These are phyloP conservation scores for Bungarus multicinctus DNA, from an alignment of 2,113 vertebrate species.

Conservation along the genomic window DNA sequence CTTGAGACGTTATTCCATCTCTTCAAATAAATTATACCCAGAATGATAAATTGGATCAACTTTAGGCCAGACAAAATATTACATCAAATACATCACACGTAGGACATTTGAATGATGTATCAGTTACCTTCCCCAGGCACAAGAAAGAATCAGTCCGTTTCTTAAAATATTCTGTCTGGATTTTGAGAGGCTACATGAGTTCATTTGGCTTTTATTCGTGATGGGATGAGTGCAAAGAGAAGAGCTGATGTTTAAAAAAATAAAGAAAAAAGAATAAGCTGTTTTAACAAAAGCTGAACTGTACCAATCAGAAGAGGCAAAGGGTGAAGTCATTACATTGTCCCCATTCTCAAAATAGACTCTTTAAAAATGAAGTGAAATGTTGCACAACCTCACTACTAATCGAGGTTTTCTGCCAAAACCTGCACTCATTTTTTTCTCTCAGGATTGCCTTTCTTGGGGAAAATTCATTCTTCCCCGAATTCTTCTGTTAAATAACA, in stretches of 20 bases:
- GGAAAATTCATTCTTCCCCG: not conserved
- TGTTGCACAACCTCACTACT: not conserved
- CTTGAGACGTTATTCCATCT: conserved; percentile 19
- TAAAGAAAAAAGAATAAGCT: conserved; percentile 40
- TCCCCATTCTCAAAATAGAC: conserved; percentile 30
- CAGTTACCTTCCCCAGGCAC: conserved; percentile 52
- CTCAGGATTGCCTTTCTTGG: not conserved
- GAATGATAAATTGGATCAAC: conserved; percentile 45
- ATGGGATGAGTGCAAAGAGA: conserved; percentile 7
- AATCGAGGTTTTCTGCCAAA: not conserved
- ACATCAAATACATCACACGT: conserved; percentile 51
- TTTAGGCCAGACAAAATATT: conserved; percentile 54
- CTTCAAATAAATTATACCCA: conserved; percentile 17
- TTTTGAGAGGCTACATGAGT: conserved; percentile 52
- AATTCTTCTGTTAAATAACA: not conserved
- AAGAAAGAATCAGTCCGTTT: conserved; percentile 54
- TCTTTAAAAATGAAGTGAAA: not conserved
- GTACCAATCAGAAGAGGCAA: not conserved
- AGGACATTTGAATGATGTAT: conserved; percentile 52
- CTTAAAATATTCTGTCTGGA: conserved; percentile 54
- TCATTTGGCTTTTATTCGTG: conserved; percentile 45
- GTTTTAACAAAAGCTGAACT: conserved; percentile 32
- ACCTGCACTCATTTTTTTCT: not conserved
- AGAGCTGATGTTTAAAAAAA: not conserved
- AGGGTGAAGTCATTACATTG: conserved; percentile 7